Evolutionary conservation across 2,888 invertebrate genomes (phyloP), one percentile per base, ranked within the genome.

Genomic region (Caenorhabditis sulstoni): DNA sequence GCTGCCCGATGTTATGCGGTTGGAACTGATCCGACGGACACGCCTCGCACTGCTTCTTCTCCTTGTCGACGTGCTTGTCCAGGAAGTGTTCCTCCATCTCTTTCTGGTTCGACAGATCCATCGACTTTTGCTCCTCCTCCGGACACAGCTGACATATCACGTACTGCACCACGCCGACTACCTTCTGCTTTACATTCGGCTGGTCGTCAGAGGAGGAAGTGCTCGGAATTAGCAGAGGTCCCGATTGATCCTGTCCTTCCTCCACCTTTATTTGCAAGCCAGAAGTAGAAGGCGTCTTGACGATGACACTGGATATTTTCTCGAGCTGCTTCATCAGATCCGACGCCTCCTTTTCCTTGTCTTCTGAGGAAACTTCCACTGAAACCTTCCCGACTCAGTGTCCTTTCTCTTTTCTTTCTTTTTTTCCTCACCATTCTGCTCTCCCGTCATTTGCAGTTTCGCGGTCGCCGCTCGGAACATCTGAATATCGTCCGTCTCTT

Each of bases 131-230:
- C 11, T 84, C 83, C 18, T 86, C 74, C 75, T 86, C 86, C 7
- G 85, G 85, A 77, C 86, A 86, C 12, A 86, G 47, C n/a, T 83
- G 82, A 59, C 86, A 86, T 16, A 85, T 75, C 9, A 86, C 81
- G 49, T 84, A 82, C 50, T 83, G 83, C 16, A 84, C 86, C 3
- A 86, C 81, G 8, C 86, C 86, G 5, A 84, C 81, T 11, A 86
- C 75, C 12, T 85, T 67, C 8, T 84, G 81, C 50, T 81, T 53
- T 18, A 73, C 65, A 7, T 35, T 59, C 22, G 23, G 39, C n/a
- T 29, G 29, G 7, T 61, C 58, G 41, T 65, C 52, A 39, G 58
- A 49, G 20, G 41, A 18, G 0, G 35, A 14, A 20, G 44, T 3
- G 1, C 16, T 16, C 14, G 55, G 64, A 9, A 71, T 9, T 1